Conservation (phyloP, 2,888 invertebrate species). For the Luperina nickerlii region DNA sequence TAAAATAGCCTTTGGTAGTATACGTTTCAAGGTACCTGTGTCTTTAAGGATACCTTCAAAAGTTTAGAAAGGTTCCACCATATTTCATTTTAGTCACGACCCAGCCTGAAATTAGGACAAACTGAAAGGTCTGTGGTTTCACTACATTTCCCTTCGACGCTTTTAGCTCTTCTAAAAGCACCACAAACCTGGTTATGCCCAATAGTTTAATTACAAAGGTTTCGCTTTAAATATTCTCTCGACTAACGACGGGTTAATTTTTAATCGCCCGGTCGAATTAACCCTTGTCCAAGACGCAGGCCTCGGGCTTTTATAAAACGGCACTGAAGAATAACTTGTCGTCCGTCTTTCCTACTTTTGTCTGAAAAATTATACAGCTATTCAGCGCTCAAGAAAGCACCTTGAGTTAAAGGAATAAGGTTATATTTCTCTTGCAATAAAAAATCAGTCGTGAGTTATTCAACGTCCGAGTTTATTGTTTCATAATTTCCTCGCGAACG, state of each 20-base stretch:
- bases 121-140: slow-evolving; percentile 56
- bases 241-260: slow-evolving; percentile 53
- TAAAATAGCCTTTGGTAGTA: neutral
- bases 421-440: slow-evolving; percentile 30
- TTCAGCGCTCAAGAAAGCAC: slow-evolving; percentile 15
- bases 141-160: slow-evolving; percentile 38
- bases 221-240: slow-evolving; percentile 54
- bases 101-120: slow-evolving; percentile 34
- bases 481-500: slow-evolving; percentile 61
- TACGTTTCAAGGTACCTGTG: neutral
- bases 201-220: slow-evolving; percentile 57
- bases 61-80: slow-evolving; percentile 8
- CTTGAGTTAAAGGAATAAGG: slow-evolving; percentile 28
- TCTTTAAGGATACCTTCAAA: neutral
- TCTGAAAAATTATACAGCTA: slow-evolving; percentile 40
- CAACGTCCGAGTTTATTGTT: slow-evolving; percentile 62
- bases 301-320: slow-evolving; percentile 40
- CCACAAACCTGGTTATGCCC: slow-evolving; percentile 42
- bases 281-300: slow-evolving; percentile 55
- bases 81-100: slow-evolving; percentile 40
- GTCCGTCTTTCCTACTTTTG: slow-evolving; percentile 37
- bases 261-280: slow-evolving; percentile 60
- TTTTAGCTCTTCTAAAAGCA: slow-evolving; percentile 60
- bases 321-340: slow-evolving; percentile 56
- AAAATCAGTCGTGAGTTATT: slow-evolving; percentile 44